Evolutionary conservation across 1,140 invertebrate genomes (phyloP), one percentile per base, ranked within the genome.

Genomic region (Drosophila novamexicana): DNA sequence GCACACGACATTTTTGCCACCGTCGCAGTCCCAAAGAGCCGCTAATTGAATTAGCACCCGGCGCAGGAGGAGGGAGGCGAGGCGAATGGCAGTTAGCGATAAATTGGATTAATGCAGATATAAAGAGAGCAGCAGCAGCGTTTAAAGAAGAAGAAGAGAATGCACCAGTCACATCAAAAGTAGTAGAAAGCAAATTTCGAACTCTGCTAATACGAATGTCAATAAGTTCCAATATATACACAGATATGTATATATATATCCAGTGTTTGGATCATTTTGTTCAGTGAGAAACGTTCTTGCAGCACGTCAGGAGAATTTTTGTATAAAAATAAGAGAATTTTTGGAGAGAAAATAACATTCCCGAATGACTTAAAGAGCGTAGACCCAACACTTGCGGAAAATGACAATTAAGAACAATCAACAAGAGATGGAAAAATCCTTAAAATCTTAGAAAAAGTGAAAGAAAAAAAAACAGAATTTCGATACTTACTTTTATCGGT

Each of bases 61-160:
- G 59, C 8, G 16, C 10, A 8, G n/a, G 7, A 8, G 10, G 10
- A 36, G 14, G 56, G 44, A 37, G 36, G 47, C n/a, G 65, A 56
- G 36, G 75, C 54, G 18, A 36, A 40, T 45, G 44, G 22, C 37
- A 68, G 61, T 47, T 63, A 77, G 70, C 73, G 76, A 64, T 81
- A 83, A 84, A 83, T 83, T 83, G 80, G 80, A 83, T 83, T 83
- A 83, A 83, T 84, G 73, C 76, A 77, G 61, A 71, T 71, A 71
- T 67, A 66, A 36, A 67, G 18, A 44, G 39, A 59, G 47, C 40
- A 47, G 63, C 12, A 44, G n/a, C 2, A 37, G 22, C 22, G 22
- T 2, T 22, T 22, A 14, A 7, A n/a, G 49, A 29, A 18, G 10
- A 14, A 2, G 6, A 9, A 18, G 7, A 16, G 32, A 32, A 57